phyloP scores from a whole-genome alignment of 1,140 invertebrate species.

The Zaprionus camerounensis region DNA sequence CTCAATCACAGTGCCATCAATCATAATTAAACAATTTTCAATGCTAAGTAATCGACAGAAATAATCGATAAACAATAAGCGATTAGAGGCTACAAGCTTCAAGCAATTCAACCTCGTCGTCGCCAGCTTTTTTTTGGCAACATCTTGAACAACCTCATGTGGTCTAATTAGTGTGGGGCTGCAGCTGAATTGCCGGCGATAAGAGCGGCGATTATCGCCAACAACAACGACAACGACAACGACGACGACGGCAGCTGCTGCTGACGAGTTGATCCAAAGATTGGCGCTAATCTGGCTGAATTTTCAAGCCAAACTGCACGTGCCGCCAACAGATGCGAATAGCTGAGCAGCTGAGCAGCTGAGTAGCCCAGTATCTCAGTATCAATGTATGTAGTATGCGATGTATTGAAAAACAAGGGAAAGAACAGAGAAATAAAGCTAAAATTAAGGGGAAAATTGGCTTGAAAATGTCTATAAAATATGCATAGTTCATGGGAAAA shows the following conservation, averaged over 20 bases:
- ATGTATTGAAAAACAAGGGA: not conserved
- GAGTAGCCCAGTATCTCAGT: not conserved
- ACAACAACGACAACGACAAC: not conserved
- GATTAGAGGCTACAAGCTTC: conserved; percentile 14
- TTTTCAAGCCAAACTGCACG: conserved; percentile 14
- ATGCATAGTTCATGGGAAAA: no score
- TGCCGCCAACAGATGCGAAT: conserved; percentile 24
- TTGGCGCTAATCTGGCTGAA: conserved; percentile 21
- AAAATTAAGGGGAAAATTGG: not conserved
- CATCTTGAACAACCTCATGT: conserved; percentile 4
- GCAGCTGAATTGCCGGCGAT: not conserved
- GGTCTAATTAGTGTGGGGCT: conserved; percentile 38
- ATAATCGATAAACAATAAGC: conserved; percentile 53
- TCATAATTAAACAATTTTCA: conserved; percentile 70
- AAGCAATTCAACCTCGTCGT: conserved; percentile 22
- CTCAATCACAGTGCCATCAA: conserved; percentile 45
- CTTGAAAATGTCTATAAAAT: not conserved
- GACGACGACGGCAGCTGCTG: not conserved
- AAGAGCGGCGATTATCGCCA: conserved; percentile 10
- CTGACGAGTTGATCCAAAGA: conserved; percentile 11
- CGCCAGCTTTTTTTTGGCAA: conserved; percentile 32
- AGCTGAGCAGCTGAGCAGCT: not conserved
- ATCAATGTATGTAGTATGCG: not conserved
- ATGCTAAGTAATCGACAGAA: conserved; percentile 25
- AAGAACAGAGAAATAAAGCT: not conserved